These are phyloP conservation scores for Stichopus chloronotus DNA, from an alignment of 35 echinoderm and acorn worm genomes.

Conservation along the genomic window DNA sequence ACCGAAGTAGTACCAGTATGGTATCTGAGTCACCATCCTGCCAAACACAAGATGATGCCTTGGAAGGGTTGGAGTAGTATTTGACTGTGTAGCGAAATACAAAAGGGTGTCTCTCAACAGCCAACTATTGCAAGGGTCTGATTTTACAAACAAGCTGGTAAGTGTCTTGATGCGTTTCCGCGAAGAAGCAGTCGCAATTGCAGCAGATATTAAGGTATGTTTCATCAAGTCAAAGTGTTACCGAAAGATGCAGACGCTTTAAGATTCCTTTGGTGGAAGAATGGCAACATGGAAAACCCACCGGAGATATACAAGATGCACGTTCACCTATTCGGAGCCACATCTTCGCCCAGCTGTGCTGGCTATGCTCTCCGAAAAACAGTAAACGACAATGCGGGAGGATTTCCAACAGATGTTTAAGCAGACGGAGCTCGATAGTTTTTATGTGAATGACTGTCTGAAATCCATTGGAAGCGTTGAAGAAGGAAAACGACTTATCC, in stretches of 20 bases:
- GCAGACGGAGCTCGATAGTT: constrained; percentile 59
- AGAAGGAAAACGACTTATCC: constrained; percentile 63
- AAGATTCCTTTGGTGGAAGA: constrained; percentile 81
- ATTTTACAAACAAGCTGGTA: constrained; percentile 66
- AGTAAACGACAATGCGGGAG: constrained; percentile 46
- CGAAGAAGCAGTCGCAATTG: constrained; percentile 62
- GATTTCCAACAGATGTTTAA: constrained; percentile 50
- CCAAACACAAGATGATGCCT: constrained; percentile 32
- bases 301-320: constrained; percentile 62
- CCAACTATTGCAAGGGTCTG: constrained; percentile 44
- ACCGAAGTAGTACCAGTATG: neutral
- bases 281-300: constrained; percentile 16
- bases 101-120: constrained; percentile 43
- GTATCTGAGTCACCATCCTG: constrained; percentile 54
- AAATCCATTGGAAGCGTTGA: constrained; percentile 43
- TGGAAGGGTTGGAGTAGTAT: constrained; percentile 37
- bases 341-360: too few relatives aligned
- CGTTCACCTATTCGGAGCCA: constrained; percentile 49
- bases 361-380: constrained; percentile 56
- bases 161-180: constrained; percentile 58
- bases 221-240: constrained; percentile 64
- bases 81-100: constrained; percentile 46
- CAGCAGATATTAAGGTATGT: constrained; percentile 70
- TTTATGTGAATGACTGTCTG: constrained; percentile 78
- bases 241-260: constrained; percentile 43